Conservation (phyloP, 2,113 vertebrate species). For the Periophthalmodon schlosseri region DNA sequence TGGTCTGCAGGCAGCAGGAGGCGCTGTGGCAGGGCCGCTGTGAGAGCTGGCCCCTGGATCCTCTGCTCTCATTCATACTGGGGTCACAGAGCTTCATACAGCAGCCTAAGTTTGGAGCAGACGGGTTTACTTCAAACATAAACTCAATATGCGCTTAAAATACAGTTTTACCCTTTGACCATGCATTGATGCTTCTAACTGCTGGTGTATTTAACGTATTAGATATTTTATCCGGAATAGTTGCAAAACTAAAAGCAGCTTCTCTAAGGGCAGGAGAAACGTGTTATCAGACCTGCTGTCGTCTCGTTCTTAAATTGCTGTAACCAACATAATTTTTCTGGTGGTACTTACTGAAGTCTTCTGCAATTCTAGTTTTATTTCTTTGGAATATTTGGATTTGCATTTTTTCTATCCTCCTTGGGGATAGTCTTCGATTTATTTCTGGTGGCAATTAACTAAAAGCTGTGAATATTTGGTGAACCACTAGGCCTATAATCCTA, state of each 20-base stretch:
- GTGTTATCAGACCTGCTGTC: too few species aligned
- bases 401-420: not conserved
- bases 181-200: not conserved
- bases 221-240: not conserved
- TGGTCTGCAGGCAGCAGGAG: conserved; percentile 51
- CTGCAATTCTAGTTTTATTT: not conserved
- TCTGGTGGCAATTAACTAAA: not conserved
- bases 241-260: not conserved
- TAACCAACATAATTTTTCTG: not conserved
- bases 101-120: not conserved
- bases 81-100: conserved; percentile 59
- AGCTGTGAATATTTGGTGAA: too few species aligned
- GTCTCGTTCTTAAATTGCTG: too few species aligned
- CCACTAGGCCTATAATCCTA: too few species aligned
- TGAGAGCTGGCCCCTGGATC: conserved; percentile 66
- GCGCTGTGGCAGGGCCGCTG: conserved; percentile 46
- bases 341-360: not conserved
- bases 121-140: not conserved
- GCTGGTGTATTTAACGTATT: too few species aligned
- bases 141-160: not conserved
- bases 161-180: not conserved
- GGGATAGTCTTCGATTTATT: too few species aligned
- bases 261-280: not conserved
- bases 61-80: conserved; percentile 52
- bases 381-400: not conserved